phyloP scores from a whole-genome alignment of 2,113 vertebrate genomes.

The Seriola rivoliana region DNA sequence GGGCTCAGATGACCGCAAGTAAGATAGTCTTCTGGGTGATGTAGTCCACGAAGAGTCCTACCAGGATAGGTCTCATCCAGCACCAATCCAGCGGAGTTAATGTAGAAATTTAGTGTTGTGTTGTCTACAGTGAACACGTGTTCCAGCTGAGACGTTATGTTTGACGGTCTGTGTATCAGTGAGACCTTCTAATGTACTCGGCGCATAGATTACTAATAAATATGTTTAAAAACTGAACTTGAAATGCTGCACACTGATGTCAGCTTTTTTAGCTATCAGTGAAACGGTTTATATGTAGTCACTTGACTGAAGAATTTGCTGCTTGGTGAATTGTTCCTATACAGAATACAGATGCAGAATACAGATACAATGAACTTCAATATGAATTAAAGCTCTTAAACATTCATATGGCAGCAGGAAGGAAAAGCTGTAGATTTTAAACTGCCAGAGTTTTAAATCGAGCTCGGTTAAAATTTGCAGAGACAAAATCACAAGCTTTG shows the following conservation, averaged over 20 bases:
- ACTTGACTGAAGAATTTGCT: neutral
- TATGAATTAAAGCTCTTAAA: neutral
- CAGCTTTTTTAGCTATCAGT: neutral
- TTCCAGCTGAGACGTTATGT: neutral
- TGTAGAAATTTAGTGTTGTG: neutral
- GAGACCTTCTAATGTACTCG: too few relatives aligned
- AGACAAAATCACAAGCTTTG: too few relatives aligned
- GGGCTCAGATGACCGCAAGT: too few relatives aligned
- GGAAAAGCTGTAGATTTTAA: neutral
- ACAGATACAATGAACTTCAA: neutral
- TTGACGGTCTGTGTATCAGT: neutral
- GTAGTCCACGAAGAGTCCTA: neutral
- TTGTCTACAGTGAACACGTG: neutral
- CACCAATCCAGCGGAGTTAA: neutral
- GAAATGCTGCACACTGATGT: neutral
- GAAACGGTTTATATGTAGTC: too few relatives aligned
- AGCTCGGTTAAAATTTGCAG: neutral
- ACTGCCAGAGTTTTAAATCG: neutral
- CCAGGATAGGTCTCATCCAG: neutral
- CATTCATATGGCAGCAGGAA: neutral
- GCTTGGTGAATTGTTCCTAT: neutral
- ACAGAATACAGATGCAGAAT: too few relatives aligned
- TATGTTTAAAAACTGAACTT: neutral
- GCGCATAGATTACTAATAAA: neutral
- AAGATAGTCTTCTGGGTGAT: neutral